These are phyloP conservation scores for Xiphophorus hellerii DNA, from an alignment of 2,113 vertebrate species.

Conservation along the genomic window DNA sequence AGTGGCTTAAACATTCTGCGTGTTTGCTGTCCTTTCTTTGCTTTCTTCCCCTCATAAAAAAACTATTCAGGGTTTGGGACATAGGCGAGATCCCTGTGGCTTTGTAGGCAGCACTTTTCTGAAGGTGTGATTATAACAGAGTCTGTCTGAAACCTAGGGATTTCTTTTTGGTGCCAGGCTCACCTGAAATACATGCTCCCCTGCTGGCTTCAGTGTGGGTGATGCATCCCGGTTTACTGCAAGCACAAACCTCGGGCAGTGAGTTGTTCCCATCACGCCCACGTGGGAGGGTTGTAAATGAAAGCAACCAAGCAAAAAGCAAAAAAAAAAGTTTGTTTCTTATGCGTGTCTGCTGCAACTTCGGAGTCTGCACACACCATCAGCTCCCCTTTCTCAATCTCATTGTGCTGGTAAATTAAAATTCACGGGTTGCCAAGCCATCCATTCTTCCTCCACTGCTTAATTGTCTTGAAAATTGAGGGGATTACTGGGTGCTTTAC, in stretches of 20 bases:
- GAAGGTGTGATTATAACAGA: conserved; percentile 52
- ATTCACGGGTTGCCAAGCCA: conserved; percentile 71
- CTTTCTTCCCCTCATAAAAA: conserved; percentile 29
- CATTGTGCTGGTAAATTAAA: conserved; percentile 72
- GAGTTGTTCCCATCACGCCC: conserved; percentile 43
- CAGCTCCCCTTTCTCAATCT: conserved; percentile 60
- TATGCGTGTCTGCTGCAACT: conserved; percentile 45
- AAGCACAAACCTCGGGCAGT: conserved; percentile 51
- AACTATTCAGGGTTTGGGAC: conserved; percentile 20
- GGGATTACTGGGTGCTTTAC: conserved; percentile 69
- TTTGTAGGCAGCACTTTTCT: conserved; percentile 46
- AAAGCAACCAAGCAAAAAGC: conserved; percentile 33
- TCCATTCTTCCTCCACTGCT: conserved; percentile 69
- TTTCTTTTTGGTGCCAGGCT: conserved; percentile 44
- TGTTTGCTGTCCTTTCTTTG: background rate
- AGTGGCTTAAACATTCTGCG: background rate
- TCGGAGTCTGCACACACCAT: conserved; percentile 48
- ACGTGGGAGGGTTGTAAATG: conserved; percentile 54
- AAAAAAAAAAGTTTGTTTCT: conserved; percentile 42
- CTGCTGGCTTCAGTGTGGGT: conserved; percentile 26
- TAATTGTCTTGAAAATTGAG: conserved; percentile 80
- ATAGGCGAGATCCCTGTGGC: conserved; percentile 38
- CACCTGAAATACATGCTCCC: conserved; percentile 40
- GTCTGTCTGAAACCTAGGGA: conserved; percentile 48
- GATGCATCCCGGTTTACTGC: conserved; percentile 35